Base-by-base conservation (phyloP, 2,888 invertebrate species). In the Rambutsinella grinnellia region DNA sequence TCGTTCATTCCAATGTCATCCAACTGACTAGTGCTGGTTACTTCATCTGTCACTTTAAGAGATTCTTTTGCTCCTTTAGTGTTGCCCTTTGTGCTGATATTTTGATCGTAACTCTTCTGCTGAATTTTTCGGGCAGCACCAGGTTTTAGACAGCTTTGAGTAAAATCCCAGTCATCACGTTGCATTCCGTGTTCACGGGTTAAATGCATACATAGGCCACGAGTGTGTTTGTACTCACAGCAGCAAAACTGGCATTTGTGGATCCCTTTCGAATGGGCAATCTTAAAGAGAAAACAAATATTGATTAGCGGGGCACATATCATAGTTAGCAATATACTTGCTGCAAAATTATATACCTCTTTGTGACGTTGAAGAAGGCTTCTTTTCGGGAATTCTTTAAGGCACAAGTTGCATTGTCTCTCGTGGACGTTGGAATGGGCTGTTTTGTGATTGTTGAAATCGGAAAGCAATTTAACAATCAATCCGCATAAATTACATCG, bases 201-300 rank as follows among this genome's bases (percentile, higher is more conserved):
- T 2, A 62, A 23, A 28, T 71, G 70, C 3, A 6, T 15, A 23
- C 46, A 63, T 21, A 71, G 54, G 0, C 23, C 19, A 1, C 26
- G 44, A n/a, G 13, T 63, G 0, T 13, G n/a, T 0, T 8, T 46
- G 23, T 71, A 71, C 1, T 63, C 56, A 44, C 62, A 62, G 21
- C 56, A 71, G 17, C 70, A 71, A 23, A 62, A 46, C 3, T 17
- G 19, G 19, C 70, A 71, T 15, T 17, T 46, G 70, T 71, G 63
- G 2, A 19, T 8, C 5, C 60, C 69, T 53, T 61, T 57, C 58
- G n/a, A n/a, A n/a, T n/a, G n/a, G n/a, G n/a, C n/a, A n/a, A n/a
- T n/a, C n/a, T n/a, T n/a, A n/a, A n/a, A n/a, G n/a, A n/a, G n/a
- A n/a, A n/a, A n/a, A n/a, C n/a, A n/a, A n/a, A n/a, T n/a, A n/a